Evolutionary conservation across 2,888 invertebrate species (phyloP), one percentile per base, ranked within the genome.

Genomic region (Strigamia transsilvanica): DNA sequence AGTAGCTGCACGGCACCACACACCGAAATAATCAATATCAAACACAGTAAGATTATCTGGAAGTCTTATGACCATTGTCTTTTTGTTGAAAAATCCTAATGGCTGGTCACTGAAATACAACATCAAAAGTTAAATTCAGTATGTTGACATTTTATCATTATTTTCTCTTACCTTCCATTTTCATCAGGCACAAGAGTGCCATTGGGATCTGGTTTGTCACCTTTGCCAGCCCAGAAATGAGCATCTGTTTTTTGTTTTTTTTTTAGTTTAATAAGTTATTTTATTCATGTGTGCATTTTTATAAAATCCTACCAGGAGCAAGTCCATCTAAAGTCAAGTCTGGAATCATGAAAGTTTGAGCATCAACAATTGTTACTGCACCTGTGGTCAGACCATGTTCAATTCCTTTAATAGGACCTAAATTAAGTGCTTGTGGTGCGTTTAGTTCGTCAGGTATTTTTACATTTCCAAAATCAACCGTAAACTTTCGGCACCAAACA

Each of bases 191-290:
- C 94, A 90, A 96, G 96, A 85, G 93, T 92, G 38, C 96, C 96
- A 88, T 93, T 92, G 21, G 93, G 90, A 85, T 91, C 92, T 0
- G 96, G 95, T 85, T 94, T 93, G 0, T 92, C 90, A 5, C 96
- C 96, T 85, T 93, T 95, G 18, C 97, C 96, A n/a, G 96, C 96
- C 94, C 95, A 96, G 89, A 97, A 97, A 88, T 95, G 96, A 0
- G 96, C 96, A 87, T 96, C 96, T 95, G 90, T 12, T 89, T 87
- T 84, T 80, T 84, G 82, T n/a, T n/a, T n/a, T n/a, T n/a, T n/a
- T n/a, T n/a, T n/a, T n/a, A 82, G 0, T 13, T 80, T 79, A 18
- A 23, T n/a, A 41, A 82, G 38, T 15, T 38, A 23, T 79, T 41
- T 61, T 77, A 15, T 82, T 32, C 15, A 32, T 80, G n/a, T 34